Percentiles rank a stretch among this genome's conserved stretches.
Evolutionary conservation across 2,888 invertebrate genomes (phyloP).

Genomic region (Autographa pulchrina): DNA sequence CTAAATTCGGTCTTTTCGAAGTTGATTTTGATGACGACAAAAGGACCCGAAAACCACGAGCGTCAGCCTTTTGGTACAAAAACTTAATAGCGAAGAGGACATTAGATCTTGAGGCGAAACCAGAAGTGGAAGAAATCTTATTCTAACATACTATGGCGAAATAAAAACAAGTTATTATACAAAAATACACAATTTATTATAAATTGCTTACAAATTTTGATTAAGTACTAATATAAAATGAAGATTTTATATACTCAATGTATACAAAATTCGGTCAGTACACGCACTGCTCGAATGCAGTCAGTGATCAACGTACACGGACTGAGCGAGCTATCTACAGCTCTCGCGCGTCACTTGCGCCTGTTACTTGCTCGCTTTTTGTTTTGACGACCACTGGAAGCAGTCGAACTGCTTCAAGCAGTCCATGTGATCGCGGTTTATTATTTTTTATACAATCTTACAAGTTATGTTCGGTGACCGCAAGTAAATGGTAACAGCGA

Average conservation of each 20-base stretch:
- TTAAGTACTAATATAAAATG: not conserved
- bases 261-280: no score
- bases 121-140: slow-evolving; percentile 54
- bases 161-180: not conserved
- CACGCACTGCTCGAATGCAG: no score
- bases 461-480: no score
- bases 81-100: slow-evolving; percentile 66
- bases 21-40: slow-evolving; percentile 72
- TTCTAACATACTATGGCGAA: slow-evolving; percentile 55
- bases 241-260: not conserved
- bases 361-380: no score
- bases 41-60: slow-evolving; percentile 66
- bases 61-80: slow-evolving; percentile 76
- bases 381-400: no score
- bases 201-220: not conserved
- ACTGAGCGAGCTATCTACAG: no score
- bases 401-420: no score
- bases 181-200: slow-evolving; percentile 23
- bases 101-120: slow-evolving; percentile 60
- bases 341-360: no score
- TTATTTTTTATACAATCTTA: no score
- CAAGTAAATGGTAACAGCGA: not conserved
- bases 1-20: slow-evolving; percentile 80
- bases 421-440: no score
- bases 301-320: no score